Percentiles rank a stretch among this genome's conserved stretches.
phyloP scores from a whole-genome alignment of 2,113 vertebrate species.

The Thalassoma bifasciatum region DNA sequence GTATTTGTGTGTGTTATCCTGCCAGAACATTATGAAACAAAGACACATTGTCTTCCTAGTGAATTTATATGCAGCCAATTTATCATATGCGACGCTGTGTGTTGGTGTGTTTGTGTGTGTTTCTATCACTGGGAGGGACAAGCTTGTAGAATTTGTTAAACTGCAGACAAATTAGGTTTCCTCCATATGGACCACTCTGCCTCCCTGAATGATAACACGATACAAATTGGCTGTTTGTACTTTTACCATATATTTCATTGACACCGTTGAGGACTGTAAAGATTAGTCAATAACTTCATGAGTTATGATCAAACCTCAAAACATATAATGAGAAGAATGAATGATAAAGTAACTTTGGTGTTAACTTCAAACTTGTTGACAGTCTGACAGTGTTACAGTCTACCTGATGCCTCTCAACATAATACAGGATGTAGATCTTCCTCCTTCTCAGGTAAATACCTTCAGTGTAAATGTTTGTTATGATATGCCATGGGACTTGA shows the following conservation, averaged over 20 bases:
- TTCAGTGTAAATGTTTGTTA: too few species aligned
- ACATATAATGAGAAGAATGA: too few species aligned
- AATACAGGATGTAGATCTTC: too few species aligned
- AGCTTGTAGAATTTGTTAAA: slow-evolving; percentile 26
- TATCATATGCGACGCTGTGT: slow-evolving; percentile 50
- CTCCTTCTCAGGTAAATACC: too few species aligned
- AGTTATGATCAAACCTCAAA: background rate
- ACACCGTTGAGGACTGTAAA: slow-evolving; percentile 1
- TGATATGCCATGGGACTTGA: too few species aligned
- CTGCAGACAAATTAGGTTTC: slow-evolving; percentile 46
- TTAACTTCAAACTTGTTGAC: too few species aligned
- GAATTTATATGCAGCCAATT: slow-evolving; percentile 72
- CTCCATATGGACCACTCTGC: slow-evolving; percentile 27
- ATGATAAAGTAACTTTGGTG: too few species aligned
- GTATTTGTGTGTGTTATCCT: slow-evolving; percentile 5
- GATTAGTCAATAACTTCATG: slow-evolving; percentile 3
- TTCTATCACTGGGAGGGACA: slow-evolving; percentile 16
- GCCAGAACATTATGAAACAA: slow-evolving; percentile 23
- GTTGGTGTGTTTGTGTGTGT: slow-evolving; percentile 7
- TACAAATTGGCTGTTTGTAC: slow-evolving; percentile 34
- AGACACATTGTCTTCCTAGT: background rate
- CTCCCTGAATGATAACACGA: slow-evolving; percentile 49
- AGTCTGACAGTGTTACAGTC: too few species aligned
- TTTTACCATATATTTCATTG: slow-evolving; percentile 18
- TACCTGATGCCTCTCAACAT: too few species aligned